Evolutionary conservation across 2,888 invertebrate species (phyloP).

Genomic region (Drosophila rubida): DNA sequence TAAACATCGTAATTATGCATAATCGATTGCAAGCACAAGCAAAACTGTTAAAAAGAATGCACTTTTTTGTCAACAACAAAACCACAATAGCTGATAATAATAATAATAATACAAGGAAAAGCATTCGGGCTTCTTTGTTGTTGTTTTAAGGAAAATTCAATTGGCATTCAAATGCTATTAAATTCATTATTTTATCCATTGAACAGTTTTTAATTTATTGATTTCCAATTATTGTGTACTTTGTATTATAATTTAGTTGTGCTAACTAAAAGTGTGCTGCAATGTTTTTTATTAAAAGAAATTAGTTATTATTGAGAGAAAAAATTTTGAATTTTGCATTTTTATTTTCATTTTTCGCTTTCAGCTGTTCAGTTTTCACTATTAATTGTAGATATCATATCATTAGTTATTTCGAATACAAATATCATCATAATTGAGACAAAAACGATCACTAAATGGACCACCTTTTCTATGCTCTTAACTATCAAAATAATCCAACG

Average conservation of each 20-base stretch:
- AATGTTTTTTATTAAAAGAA: slow-evolving; percentile 67
- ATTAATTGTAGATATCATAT: slow-evolving; percentile 42
- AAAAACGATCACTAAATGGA: slow-evolving; percentile 83
- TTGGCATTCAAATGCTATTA: slow-evolving; percentile 24
- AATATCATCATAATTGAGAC: slow-evolving; percentile 70
- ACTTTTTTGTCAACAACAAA: slow-evolving; percentile 48
- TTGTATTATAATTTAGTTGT: slow-evolving; percentile 66
- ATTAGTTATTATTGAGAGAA: slow-evolving; percentile 55
- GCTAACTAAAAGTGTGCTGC: slow-evolving; percentile 76
- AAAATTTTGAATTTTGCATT: slow-evolving; percentile 15
- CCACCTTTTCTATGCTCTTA: slow-evolving; percentile 80
- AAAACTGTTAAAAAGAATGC: slow-evolving; percentile 58
- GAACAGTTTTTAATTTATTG: slow-evolving; percentile 45
- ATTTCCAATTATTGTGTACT: slow-evolving; percentile 58
- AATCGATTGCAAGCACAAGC: slow-evolving; percentile 57
- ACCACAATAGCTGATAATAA: slow-evolving; percentile 28
- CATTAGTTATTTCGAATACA: slow-evolving; percentile 38
- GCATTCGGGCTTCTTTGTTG: slow-evolving; percentile 2
- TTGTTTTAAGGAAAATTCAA: slow-evolving; percentile 31
- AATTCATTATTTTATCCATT: slow-evolving; percentile 26
- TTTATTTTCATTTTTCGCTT: slow-evolving; percentile 25
- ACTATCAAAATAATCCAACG: slow-evolving; percentile 37
- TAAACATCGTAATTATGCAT: slow-evolving; percentile 55
- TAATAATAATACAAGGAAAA: not conserved
- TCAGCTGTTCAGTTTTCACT: slow-evolving; percentile 15